phyloP scores from a whole-genome alignment of 2,113 vertebrate species.

The Helogale parvula region DNA sequence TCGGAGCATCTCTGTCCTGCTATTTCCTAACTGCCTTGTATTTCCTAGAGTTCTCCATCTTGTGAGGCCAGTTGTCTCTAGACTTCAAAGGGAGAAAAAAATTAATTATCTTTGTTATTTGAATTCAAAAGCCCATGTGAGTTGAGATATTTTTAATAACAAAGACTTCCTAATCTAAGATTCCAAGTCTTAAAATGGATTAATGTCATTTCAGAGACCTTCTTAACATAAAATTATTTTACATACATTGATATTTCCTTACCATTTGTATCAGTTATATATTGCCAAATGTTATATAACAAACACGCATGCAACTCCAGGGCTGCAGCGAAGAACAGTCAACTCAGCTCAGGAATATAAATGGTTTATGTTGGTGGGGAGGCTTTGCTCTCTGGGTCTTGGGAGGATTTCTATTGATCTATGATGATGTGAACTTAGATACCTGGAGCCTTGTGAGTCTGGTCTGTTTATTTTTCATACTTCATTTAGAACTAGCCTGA shows the following conservation, averaged over 20 bases:
- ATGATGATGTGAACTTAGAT: not conserved
- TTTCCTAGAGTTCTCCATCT: not conserved
- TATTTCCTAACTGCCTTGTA: not conserved
- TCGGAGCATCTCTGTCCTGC: not conserved
- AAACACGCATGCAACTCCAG: not conserved
- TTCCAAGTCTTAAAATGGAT: not conserved
- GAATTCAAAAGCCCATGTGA: not conserved
- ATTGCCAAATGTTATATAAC: not conserved
- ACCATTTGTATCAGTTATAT: not conserved
- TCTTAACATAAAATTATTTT: not conserved
- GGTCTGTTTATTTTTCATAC: not conserved
- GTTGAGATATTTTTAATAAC: not conserved
- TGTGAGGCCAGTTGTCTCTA: not conserved
- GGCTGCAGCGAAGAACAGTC: not conserved
- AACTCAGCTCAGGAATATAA: not conserved
- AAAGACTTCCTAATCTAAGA: not conserved
- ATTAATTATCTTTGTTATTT: not conserved
- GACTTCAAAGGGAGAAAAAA: not conserved
- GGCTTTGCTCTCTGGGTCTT: not conserved
- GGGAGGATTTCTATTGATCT: not conserved
- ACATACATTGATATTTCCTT: not conserved
- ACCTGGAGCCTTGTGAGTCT: not conserved
- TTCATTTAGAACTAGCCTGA: not conserved
- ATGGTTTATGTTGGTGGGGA: not conserved
- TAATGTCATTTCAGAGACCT: not conserved